A percentile compares a stretch with the other conserved stretches of the same genome.
phyloP scores from a whole-genome alignment of 2,113 vertebrate species.

The Heterotis niloticus region DNA sequence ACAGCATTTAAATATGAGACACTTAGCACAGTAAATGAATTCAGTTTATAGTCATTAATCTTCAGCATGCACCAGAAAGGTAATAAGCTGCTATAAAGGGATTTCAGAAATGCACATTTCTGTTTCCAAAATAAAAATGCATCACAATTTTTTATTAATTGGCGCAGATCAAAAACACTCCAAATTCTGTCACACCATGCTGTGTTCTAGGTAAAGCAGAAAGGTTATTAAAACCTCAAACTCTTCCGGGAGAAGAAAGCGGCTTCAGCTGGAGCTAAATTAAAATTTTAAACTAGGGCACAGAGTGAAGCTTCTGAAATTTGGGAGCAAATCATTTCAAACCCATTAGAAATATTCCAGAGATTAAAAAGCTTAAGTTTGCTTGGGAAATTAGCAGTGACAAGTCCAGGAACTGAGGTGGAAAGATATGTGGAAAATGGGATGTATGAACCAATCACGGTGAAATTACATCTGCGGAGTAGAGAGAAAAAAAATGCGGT shows the following conservation, averaged over 20 bases:
- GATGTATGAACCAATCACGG: not conserved
- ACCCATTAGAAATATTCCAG: not conserved
- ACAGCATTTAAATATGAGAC: not conserved
- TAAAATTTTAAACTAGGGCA: not conserved
- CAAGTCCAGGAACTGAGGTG: slow-evolving; percentile 12
- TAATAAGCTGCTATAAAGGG: not conserved
- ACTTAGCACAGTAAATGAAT: not conserved
- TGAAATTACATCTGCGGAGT: not conserved
- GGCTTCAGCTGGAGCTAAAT: not conserved
- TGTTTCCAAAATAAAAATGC: not conserved
- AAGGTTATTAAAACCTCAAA: slow-evolving; percentile 5
- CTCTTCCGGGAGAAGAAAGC: not conserved
- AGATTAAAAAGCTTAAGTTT: slow-evolving; percentile 1
- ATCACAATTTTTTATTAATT: not conserved
- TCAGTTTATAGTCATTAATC: slow-evolving; percentile 8
- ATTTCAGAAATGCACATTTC: slow-evolving; percentile 8
- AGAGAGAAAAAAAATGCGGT: not conserved
- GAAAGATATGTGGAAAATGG: not conserved
- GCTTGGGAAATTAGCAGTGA: not conserved
- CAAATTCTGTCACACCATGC: not conserved
- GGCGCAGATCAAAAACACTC: slow-evolving; percentile 6
- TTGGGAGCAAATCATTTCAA: not conserved
- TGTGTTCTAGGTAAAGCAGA: not conserved
- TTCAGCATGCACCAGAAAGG: slow-evolving; percentile 17
- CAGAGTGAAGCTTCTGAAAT: not conserved